Base-by-base conservation (phyloP, 2,888 invertebrate species). In the Ariolimax columbianus region DNA sequence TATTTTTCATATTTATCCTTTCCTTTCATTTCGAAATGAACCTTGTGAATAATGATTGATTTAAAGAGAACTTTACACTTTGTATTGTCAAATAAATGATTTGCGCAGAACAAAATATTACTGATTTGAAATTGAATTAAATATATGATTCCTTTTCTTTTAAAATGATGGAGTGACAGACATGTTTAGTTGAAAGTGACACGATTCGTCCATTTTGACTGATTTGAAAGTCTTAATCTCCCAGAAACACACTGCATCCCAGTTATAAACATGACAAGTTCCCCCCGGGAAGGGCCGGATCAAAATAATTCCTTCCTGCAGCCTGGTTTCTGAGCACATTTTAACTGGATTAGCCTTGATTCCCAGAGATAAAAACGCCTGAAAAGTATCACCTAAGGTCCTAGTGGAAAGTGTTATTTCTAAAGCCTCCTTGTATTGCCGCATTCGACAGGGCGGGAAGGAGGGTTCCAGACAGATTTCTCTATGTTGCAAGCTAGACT, bases 271-370 rank as follows among this genome's bases (percentile, higher is more conserved):
- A 47, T 78, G 77, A n/a, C 59, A 78, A 33, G 23, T 1, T 63
- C 63, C 38, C 63, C 40, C 7, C 14, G 26, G 63, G 77, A 59
- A 14, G 59, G 26, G 11, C 9, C 23, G 77, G 77, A 59, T 78
- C 26, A 63, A 59, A 78, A 59, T 78, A 78, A 78, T 59, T 38
- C 77, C 26, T 23, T 40, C 59, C 63, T 63, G 77, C 26, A 40
- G 77, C 63, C 14, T 30, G 40, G 63, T 26, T 33, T 63, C n/a
- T 17, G 6, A 38, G 59, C 77, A 63, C 59, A 63, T 78, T 78
- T 78, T 78, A 78, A 38, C 77, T 23, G 63, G 63, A 63, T 59
- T 78, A 63, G 11, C 23, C 38, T 59, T 78, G 59, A 63, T 63
- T 26, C 59, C 38, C n/a, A 14, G 63, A 40, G 59, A 63, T 78